Percentiles rank a stretch among this genome's conserved stretches.
These are phyloP conservation scores for Myopa tessellatipennis DNA, from an alignment of 2,888 invertebrate genomes.

Conservation along the genomic window DNA sequence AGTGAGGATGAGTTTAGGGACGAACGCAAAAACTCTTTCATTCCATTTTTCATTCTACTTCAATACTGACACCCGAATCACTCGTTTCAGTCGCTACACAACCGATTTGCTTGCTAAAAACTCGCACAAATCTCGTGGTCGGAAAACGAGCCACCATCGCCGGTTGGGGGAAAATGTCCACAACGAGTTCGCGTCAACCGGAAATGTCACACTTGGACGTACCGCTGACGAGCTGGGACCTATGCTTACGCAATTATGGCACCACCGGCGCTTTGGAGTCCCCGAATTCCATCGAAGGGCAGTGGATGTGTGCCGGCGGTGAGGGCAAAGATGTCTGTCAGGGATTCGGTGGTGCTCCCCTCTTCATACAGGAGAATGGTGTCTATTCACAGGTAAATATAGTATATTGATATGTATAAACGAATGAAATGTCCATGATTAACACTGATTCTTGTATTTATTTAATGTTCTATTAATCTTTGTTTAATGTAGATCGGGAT, in stretches of 20 bases:
- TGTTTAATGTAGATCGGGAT: slow-evolving; percentile 75
- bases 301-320: slow-evolving; percentile 80
- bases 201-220: slow-evolving; percentile 77
- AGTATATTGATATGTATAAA: background rate
- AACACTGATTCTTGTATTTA: background rate
- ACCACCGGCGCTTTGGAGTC: slow-evolving; percentile 73
- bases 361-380: slow-evolving; percentile 74
- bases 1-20: background rate
- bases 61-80: background rate
- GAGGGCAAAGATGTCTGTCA: slow-evolving; percentile 82
- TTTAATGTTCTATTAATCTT: background rate
- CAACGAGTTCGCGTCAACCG: slow-evolving; percentile 68
- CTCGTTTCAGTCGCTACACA: slow-evolving; percentile 76
- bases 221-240: slow-evolving; percentile 75
- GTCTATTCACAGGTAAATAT: slow-evolving; percentile 74
- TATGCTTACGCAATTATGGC: slow-evolving; percentile 77
- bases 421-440: background rate
- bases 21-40: background rate
- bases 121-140: slow-evolving; percentile 65
- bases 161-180: slow-evolving; percentile 76
- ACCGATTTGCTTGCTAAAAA: slow-evolving; percentile 76
- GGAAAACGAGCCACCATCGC: slow-evolving; percentile 67
- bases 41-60: no score
- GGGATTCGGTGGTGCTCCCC: slow-evolving; percentile 83
- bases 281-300: slow-evolving; percentile 71